These are phyloP conservation scores for Chaetodon trifasciatus DNA, from an alignment of 2,797 vertebrate species.

Conservation along the genomic window DNA sequence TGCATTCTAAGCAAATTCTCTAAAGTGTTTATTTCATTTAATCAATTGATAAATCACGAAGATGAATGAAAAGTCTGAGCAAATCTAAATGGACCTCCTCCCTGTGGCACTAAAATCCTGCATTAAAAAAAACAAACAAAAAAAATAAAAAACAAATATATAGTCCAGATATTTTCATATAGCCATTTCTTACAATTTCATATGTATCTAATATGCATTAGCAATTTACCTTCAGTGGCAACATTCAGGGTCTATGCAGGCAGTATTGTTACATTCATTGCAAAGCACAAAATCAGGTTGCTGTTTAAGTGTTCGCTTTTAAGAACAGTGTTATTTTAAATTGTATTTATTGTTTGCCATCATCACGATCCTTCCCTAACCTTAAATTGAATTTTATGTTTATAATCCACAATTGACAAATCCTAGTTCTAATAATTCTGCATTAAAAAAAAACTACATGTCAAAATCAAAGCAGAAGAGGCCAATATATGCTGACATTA, in stretches of 20 bases:
- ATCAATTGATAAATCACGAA: no score
- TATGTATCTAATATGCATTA: background rate
- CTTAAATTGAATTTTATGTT: no score
- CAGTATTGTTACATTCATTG: background rate
- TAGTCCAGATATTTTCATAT: background rate
- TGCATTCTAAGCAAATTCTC: no score
- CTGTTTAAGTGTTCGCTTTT: background rate
- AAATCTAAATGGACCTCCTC: no score
- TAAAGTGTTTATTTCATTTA: no score
- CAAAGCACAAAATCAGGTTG: background rate
- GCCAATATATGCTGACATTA: background rate
- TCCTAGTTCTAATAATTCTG: no score
- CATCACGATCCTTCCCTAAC: no score
- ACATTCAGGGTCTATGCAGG: background rate
- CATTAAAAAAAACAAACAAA: background rate
- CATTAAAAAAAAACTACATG: background rate
- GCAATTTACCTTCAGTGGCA: background rate
- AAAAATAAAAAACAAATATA: background rate
- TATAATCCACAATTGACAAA: no score
- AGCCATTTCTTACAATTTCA: background rate
- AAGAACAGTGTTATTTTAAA: no score
- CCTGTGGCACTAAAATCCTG: no score
- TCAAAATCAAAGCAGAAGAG: background rate
- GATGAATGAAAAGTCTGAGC: no score
- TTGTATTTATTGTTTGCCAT: no score